These are phyloP conservation scores for Virgularia gustaviana DNA, from an alignment of 92 coral and sea anemone genomes.

Conservation along the genomic window DNA sequence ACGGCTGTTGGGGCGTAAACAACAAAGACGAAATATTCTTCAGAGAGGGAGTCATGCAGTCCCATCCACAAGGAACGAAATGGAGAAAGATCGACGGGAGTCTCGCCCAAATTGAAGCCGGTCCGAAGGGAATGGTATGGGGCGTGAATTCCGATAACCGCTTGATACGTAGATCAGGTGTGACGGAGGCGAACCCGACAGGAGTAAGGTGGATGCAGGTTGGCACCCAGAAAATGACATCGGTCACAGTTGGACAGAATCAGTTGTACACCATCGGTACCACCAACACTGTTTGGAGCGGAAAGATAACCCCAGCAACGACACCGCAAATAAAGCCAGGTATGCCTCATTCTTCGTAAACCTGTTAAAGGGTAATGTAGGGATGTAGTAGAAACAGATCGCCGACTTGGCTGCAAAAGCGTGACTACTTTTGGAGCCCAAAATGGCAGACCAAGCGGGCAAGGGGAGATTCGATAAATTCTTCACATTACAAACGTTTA, in stretches of 20 bases:
- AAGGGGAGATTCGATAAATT: too few relatives aligned
- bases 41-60: constrained; percentile 2
- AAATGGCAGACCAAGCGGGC: too few relatives aligned
- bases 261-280: constrained; percentile 7
- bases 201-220: constrained; percentile 7
- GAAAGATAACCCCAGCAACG: background rate
- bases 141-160: constrained; percentile 2
- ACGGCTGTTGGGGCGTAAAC: constrained; percentile 27
- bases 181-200: background rate
- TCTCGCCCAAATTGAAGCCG: constrained; percentile 21
- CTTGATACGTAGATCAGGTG: constrained; percentile 3
- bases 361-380: too few relatives aligned
- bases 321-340: too few relatives aligned
- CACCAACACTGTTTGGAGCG: background rate
- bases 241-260: constrained; percentile 20
- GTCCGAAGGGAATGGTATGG: constrained; percentile 25
- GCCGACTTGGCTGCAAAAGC: too few relatives aligned
- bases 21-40: background rate
- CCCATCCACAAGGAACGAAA: constrained; percentile 10
- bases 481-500: too few relatives aligned
- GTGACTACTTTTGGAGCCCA: too few relatives aligned
- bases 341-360: too few relatives aligned
- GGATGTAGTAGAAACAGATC: too few relatives aligned
- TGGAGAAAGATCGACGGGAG: constrained; percentile 9
- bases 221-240: background rate